Base-by-base conservation (phyloP, 2,113 vertebrate species). In the Rhynchopsitta pachyrhyncha region DNA sequence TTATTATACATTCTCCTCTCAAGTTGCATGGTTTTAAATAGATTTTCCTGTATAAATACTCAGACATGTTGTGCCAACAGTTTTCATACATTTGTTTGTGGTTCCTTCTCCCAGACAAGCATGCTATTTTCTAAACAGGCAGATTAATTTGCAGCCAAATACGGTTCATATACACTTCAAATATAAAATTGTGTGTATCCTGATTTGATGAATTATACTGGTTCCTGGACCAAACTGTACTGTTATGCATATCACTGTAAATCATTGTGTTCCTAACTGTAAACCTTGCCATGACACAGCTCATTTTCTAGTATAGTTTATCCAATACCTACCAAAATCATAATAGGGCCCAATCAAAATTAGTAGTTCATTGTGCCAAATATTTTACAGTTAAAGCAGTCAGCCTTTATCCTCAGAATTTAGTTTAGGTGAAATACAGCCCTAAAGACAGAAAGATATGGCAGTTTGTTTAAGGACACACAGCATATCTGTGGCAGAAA, bases 301-400 rank as follows among this genome's bases (percentile, higher is more conserved):
- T 84, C 49, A 35, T 39, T 31, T 60, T 37, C 35, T 39, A 25
- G 9, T 6, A 31, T 10, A 69, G 15, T 29, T 15, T 64, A 71
- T 24, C 23, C 35, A 47, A 4, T 14, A 69, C 4, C 39, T 86
- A 39, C 19, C 13, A 27, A 76, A 37, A 29, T 27, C 64, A 16
- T 17, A 0, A 1, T 3, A 39, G 28, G 5, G 17, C 29, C 33
- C 13, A 68, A 60, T 2, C 5, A 3, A 71, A 75, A 80, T 64
- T 20, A 53, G 28, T 27, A 33, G 28, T 15, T 70, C 62, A 17
- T 28, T 22, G 19, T 19, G 17, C 7, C 39, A 24, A 6, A 4
- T 11, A 33, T 25, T 50, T 57, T 31, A 67, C 27, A 75, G 50
- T 67, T 17, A 27, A 67, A 82, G 27, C 13, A 33, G 19, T 16